Base-by-base conservation (phyloP, 2,113 vertebrate genomes). In the Panthera leo region DNA sequence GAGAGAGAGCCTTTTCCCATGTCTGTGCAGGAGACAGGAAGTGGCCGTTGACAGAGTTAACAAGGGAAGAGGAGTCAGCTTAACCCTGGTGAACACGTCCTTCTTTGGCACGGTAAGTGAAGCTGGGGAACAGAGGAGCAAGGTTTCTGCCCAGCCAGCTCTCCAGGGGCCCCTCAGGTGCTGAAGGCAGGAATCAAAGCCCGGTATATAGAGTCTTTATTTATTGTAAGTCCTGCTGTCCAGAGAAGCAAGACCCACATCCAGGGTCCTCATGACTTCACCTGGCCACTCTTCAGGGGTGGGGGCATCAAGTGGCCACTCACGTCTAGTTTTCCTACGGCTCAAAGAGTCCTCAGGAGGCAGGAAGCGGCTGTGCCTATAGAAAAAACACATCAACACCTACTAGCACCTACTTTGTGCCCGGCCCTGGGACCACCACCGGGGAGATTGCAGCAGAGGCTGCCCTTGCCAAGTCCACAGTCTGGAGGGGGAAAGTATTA, bases 281-380 rank as follows among this genome's bases (percentile, higher is more conserved):
- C 5, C 48, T 53, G 63, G 75, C 39, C 42, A 61, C 21, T 82
- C 80, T 85, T 85, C 42, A 15, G 45, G 5, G 80, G 7, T 31
- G 6, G 18, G 21, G 25, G 7, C 21, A 48, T 36, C 68, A 55
- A 45, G 78, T 48, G 45, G 39, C 19, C 19, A 42, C 4, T 83
- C 86, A 10, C 15, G 36, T 89, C 82, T 61, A 88, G 36, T 92
- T 78, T 90, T 61, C 87, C 80, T n/a, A 15, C 9, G 58, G 71
- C 42, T 71, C 61, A 68, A 39, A 39, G 79, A 27, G 55, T 94
- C 84, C 53, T 98, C 97, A 98, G 82, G 97, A 97, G 88, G 94
- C 76, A 88, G 97, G 95, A 94, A 97, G 93, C 1, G 97, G 94
- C 45, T 96, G 88, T 88, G 95, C 31, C 98, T 98, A 88, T 88